phyloP scores from a whole-genome alignment of 92 coral and sea anemone genomes.

The Montipora capitata region DNA sequence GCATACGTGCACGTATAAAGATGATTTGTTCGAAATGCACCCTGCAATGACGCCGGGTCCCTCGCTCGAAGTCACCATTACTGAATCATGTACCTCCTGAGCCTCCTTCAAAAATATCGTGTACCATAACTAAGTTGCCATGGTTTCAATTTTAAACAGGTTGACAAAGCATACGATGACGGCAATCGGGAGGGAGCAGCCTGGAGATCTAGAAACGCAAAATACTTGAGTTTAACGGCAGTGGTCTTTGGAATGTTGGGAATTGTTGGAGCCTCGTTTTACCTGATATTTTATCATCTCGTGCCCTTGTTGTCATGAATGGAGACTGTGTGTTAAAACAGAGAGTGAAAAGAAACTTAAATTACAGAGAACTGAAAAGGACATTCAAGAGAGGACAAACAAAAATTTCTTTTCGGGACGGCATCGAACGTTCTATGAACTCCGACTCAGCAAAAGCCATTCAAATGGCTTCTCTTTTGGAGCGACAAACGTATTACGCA shows the following conservation, averaged over 20 bases:
- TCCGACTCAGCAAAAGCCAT: too few relatives aligned
- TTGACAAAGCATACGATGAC: constrained; percentile 72
- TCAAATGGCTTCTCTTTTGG: too few relatives aligned
- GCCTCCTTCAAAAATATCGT: background rate
- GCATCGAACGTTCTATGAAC: too few relatives aligned
- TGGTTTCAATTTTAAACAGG: constrained; percentile 33
- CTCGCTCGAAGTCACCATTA: too few relatives aligned
- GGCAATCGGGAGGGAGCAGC: constrained; percentile 77
- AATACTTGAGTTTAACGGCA: constrained; percentile 73
- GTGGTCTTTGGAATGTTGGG: constrained; percentile 76
- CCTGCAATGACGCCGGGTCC: too few relatives aligned
- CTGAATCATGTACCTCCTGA: too few relatives aligned
- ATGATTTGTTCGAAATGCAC: too few relatives aligned
- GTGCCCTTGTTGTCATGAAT: constrained; percentile 15
- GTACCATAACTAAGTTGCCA: background rate
- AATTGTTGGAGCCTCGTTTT: constrained; percentile 60
- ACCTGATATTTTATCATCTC: constrained; percentile 40
- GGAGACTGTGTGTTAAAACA: background rate
- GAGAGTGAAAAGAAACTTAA: background rate
- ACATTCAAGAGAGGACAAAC: background rate
- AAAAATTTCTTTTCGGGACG: too few relatives aligned
- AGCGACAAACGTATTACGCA: too few relatives aligned
- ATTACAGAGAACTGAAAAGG: background rate
- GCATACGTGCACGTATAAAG: too few relatives aligned
- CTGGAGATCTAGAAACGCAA: constrained; percentile 56